Evolutionary conservation across 2,113 vertebrate species (phyloP), one percentile per base, ranked within the genome.

Genomic region (Nothoprocta perdicaria): DNA sequence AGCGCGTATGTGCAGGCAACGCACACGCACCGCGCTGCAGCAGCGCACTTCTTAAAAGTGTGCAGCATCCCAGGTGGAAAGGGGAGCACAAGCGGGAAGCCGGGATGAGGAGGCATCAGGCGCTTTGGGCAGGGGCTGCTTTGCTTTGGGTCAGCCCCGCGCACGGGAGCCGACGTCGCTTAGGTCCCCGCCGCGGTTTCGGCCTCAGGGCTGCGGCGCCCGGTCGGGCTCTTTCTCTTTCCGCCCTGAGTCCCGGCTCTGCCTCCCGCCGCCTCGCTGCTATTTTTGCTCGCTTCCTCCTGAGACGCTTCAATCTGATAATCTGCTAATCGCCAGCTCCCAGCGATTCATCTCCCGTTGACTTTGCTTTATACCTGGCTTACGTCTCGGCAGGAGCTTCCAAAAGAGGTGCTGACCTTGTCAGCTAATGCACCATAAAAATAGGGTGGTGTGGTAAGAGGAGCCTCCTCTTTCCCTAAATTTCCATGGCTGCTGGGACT

Each of bases 301-400:
- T 85, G 93, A 86, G 72, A 65, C 76, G 87, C 58, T 90, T 84
- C 91, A 93, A 93, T 92, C 93, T 87, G 90, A 87, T 96, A 95
- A 96, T 94, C 93, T 94, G 67, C 87, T 96, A 95, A 96, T 95
- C 92, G 82, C 69, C 63, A 71, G 72, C 40, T 85, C 91, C 88
- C 45, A 65, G 80, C 61, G 46, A 52, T 85, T 89, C 92, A 29
- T 84, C 83, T 71, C 65, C 60, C 14, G 62, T 88, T 82, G 69
- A 62, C 62, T 92, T 92, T 77, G 88, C 86, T 84, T 94, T 89
- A 81, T 66, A 96, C 94, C 89, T 95, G 93, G 73, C 5, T 96
- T 95, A 93, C 4, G 45, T 80, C 78, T 46, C 65, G 66, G 88
- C 76, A 79, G 92, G 6, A 41, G 85, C 35, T 72, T 89, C 89